Conservation (phyloP, 1,140 invertebrate genomes). For the Phenacoccus solenopsis region DNA sequence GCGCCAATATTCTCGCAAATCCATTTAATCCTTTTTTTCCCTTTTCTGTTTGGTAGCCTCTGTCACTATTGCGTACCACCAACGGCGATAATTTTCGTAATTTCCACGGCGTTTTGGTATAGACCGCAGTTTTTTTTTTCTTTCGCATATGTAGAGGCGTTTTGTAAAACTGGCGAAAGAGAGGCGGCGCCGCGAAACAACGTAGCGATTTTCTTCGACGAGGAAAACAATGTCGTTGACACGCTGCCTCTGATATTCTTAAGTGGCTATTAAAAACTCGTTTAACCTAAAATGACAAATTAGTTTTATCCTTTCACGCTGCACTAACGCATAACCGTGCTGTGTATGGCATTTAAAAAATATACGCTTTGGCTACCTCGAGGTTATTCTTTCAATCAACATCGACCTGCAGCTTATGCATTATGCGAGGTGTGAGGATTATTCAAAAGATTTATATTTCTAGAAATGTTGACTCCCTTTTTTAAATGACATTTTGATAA, state of each 20-base stretch:
- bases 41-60: neutral
- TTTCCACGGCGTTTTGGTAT: neutral
- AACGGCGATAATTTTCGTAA: too few relatives aligned
- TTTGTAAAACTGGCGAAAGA: neutral
- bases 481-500: too few relatives aligned
- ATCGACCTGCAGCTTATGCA: neutral
- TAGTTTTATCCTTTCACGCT: constrained; percentile 3
- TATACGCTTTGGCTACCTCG: too few relatives aligned
- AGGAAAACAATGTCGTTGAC: neutral
- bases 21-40: neutral
- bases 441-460: neutral
- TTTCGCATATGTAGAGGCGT: too few relatives aligned
- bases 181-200: neutral
- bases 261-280: constrained; percentile 1
- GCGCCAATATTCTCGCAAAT: neutral
- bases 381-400: neutral
- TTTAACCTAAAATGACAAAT: neutral
- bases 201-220: too few relatives aligned
- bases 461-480: too few relatives aligned
- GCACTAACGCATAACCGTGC: too few relatives aligned
- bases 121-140: neutral
- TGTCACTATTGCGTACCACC: neutral
- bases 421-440: neutral
- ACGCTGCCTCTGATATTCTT: neutral
- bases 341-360: neutral